Evolutionary conservation across 2,888 invertebrate genomes (phyloP), one percentile per base, ranked within the genome.

Genomic region (Ceriagrion tenellum): DNA sequence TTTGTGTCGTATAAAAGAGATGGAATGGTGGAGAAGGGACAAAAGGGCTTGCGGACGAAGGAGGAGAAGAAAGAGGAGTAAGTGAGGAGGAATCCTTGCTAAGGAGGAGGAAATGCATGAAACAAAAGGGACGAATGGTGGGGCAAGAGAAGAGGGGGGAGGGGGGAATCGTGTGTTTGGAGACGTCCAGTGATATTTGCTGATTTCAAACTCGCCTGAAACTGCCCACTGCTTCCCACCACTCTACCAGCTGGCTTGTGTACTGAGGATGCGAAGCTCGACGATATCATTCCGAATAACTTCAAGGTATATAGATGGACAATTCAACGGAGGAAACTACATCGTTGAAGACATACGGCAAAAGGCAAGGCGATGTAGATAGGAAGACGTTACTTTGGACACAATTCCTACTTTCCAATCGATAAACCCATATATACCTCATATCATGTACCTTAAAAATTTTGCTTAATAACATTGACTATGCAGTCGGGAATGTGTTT

Each of bases 1-100:
- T 88, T 88, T 88, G 88, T 88, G 88, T 88, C 88, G 88, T 88
- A 59, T 20, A 59, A 55, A 89, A 88, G 88, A 26, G 88, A 88
- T 23, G 89, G 55, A 55, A n/a, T 89, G 55, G 55, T 30, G n/a
- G 55, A 89, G 55, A 26, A 47, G 18, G 35, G 47, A 23, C n/a
- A 6, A 81, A 16, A 81, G n/a, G 81, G 59, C 59, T 59, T 59
- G n/a, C n/a, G 59, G 59, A 59, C 2, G 81, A 81, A 18, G 35
- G 3, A 81, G 81, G n/a, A 4, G 35, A 4, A 30, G n/a, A 81
- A n/a, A 81, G 88, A 88, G 88, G 40, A 88, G 88, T 0, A 13
- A 1, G 40, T 26, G 88, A 88, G 47, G n/a, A 47, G 88, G n/a
- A n/a, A 88, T 23, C 47, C 18, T 12, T 89, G 88, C 40, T 88